Base-by-base conservation (phyloP, 2,888 invertebrate genomes). In the Pilophorus perplexus region DNA sequence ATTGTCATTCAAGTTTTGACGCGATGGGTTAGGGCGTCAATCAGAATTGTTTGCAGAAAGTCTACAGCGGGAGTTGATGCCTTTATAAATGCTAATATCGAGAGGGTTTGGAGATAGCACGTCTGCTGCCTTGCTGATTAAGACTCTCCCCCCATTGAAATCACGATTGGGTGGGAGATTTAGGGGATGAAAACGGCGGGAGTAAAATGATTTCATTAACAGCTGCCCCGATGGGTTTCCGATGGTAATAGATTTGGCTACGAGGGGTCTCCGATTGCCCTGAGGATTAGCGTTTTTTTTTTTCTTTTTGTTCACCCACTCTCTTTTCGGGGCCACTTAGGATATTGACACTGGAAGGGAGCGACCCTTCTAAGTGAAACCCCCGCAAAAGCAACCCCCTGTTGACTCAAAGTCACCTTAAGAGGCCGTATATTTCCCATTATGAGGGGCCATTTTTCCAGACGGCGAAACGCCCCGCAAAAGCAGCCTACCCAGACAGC, bases 311-410 rank as follows among this genome's bases (percentile, higher is more conserved):
- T 20, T n/a, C n/a, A n/a, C 38, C 40, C 12, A 42, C 37, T 28
- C 23, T 42, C 67, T 62, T 80, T 86, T n/a, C n/a, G n/a, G 87
- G 74, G 86, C 88, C 71, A 59, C 66, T 66, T 44, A 59, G 33
- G 25, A 65, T 65, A 65, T 65, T 65, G 65, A 54, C 65, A 65
- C 65, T 52, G 28, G 33, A 33, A 16, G 27, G 54, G 28, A 6
- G 12, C 20, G 54, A 18, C 28, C 54, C 52, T 28, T 57, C 38
- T 57, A 57, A 23, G 23, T n/a, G n/a, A n/a, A n/a, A n/a, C n/a
- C n/a, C n/a, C n/a, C n/a, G n/a, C n/a, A n/a, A n/a, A n/a, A n/a
- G n/a, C n/a, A n/a, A n/a, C 57, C 57, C 57, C 40, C 57, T 57
- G 57, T 57, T 57, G 57, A 57, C 57, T 57, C 57, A 5, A 28